Percentiles rank a stretch among this genome's conserved stretches.
These are phyloP conservation scores for Coluber constrictor DNA, from an alignment of 2,797 vertebrate species.

Conservation along the genomic window DNA sequence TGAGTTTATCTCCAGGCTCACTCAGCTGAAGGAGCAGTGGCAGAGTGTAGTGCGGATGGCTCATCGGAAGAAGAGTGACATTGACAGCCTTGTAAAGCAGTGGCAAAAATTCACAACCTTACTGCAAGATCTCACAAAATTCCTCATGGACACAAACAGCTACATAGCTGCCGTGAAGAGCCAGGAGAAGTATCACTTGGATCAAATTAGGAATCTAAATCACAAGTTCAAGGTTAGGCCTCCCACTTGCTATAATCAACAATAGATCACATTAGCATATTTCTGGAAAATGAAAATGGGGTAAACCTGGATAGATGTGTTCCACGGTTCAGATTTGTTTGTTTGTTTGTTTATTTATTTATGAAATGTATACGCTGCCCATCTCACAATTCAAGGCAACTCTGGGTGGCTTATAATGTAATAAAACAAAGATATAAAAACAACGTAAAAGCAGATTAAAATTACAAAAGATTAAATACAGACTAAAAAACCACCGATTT, in stretches of 20 bases:
- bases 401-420: neutral
- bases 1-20: slow-evolving; percentile 83
- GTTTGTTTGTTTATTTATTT: neutral
- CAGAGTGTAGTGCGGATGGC: slow-evolving; percentile 72
- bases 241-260: neutral
- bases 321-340: neutral
- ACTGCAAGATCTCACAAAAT: slow-evolving; percentile 72
- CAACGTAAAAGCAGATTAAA: neutral
- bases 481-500: neutral
- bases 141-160: slow-evolving; percentile 69
- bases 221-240: slow-evolving; percentile 79
- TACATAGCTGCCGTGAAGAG: slow-evolving; percentile 65
- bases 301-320: neutral
- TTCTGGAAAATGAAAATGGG: neutral
- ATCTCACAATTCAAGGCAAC: neutral
- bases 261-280: neutral
- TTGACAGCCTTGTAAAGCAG: slow-evolving; percentile 74
- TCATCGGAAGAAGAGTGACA: slow-evolving; percentile 75
- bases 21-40: slow-evolving; percentile 82
- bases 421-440: neutral
- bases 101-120: slow-evolving; percentile 80
- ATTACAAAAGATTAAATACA: neutral
- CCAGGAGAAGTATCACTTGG: slow-evolving; percentile 69
- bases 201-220: slow-evolving; percentile 72
- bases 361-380: neutral